A percentile compares a stretch with the other conserved stretches of the same genome.
These are phyloP conservation scores for Drosophila limbata DNA, from an alignment of 2,888 invertebrate species.

Conservation along the genomic window DNA sequence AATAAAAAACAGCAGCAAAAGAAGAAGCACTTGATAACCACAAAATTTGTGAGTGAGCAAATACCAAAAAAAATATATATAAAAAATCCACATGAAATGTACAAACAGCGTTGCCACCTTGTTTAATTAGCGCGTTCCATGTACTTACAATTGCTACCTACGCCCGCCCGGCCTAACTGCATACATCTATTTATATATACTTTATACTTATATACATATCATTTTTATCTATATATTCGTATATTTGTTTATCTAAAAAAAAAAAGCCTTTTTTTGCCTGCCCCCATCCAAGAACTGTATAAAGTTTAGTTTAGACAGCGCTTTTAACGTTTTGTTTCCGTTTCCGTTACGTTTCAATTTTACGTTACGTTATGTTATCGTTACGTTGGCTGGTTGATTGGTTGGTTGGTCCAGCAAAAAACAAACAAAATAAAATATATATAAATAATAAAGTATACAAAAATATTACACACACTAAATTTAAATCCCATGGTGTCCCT, in stretches of 20 bases:
- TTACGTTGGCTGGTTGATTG: conserved; percentile 67
- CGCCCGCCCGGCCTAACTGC: conserved; percentile 70
- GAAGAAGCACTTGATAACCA: conserved; percentile 28
- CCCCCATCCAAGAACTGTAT: conserved; percentile 38
- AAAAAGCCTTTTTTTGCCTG: conserved; percentile 44
- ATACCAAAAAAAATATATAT: conserved; percentile 4
- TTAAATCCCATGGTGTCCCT: conserved; percentile 84
- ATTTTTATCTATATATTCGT: conserved; percentile 26
- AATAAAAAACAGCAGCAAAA: conserved; percentile 25
- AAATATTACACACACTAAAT: conserved; percentile 47
- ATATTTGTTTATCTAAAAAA: conserved; percentile 18
- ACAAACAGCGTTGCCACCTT: conserved; percentile 61
- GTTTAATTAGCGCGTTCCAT: conserved; percentile 65
- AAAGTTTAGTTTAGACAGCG: conserved; percentile 36
- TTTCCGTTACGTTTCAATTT: conserved; percentile 31
- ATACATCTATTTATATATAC: conserved; percentile 19
- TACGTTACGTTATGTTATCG: conserved; percentile 53
- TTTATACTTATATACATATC: conserved; percentile 24
- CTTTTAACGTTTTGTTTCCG: conserved; percentile 40
- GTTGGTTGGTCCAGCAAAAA: conserved; percentile 59
- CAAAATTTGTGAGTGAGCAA: conserved; percentile 53
- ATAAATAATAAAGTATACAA: conserved; percentile 2
- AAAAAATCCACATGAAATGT: conserved; percentile 35
- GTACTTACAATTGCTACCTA: conserved; percentile 64
- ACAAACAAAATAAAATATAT: conserved; percentile 7